A percentile compares a stretch with the other conserved stretches of the same genome.
phyloP scores from a whole-genome alignment of 53 echinoderm and acorn worm genomes.

The Actinopyga echinites region DNA sequence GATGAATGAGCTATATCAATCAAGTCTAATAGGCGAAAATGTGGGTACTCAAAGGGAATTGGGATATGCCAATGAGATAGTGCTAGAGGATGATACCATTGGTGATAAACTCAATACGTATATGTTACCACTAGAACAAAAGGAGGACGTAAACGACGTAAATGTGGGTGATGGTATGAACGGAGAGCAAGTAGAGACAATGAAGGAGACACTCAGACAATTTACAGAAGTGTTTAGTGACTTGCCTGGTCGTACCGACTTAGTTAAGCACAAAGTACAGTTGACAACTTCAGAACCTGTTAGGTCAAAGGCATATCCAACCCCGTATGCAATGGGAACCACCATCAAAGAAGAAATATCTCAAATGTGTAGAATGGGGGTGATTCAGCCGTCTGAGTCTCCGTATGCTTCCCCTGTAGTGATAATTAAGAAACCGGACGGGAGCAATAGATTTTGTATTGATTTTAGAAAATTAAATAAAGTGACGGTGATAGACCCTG shows the following conservation, averaged over 20 bases:
- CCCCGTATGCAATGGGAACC: conserved; percentile 16
- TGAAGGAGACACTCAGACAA: neutral
- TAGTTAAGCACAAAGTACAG: conserved; percentile 41
- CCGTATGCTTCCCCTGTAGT: conserved; percentile 1
- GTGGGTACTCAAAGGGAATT: too few relatives aligned
- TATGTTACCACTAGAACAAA: neutral
- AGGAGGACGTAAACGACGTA: conserved; percentile 10
- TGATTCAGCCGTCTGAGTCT: neutral
- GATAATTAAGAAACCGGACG: neutral
- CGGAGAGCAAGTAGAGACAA: neutral
- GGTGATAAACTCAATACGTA: neutral
- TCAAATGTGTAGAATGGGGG: neutral
- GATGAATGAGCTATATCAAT: too few relatives aligned
- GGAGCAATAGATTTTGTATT: conserved; percentile 3
- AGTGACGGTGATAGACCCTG: conserved; percentile 52
- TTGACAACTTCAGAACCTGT: conserved; percentile 20
- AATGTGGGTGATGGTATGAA: neutral
- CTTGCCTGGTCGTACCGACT: conserved; percentile 35
- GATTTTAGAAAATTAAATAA: conserved; percentile 35
- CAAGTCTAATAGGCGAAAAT: too few relatives aligned
- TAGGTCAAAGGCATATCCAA: conserved; percentile 29
- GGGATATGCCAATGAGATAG: neutral
- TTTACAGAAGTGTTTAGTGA: conserved; percentile 9
- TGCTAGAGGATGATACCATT: neutral
- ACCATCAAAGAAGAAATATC: neutral